phyloP scores from a whole-genome alignment of 2,113 vertebrate genomes.

The Suricata suricatta region DNA sequence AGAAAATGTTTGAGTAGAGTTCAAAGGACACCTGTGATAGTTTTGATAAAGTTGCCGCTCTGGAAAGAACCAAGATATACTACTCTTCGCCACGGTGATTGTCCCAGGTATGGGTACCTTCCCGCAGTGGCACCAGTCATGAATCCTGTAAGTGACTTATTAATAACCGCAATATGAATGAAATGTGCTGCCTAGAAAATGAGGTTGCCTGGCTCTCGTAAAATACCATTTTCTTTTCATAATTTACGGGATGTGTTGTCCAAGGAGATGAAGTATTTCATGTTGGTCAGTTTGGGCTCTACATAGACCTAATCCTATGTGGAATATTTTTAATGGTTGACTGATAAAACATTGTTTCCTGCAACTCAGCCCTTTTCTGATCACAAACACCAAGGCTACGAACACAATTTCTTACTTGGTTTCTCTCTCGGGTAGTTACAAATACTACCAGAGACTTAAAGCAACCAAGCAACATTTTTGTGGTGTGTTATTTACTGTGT shows the following conservation, averaged over 20 bases:
- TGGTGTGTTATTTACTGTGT: conserved; percentile 2
- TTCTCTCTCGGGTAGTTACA: conserved; percentile 45
- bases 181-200: conserved; percentile 80
- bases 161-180: conserved; percentile 74
- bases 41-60: conserved; percentile 77
- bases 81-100: conserved; percentile 55
- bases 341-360: conserved; percentile 69
- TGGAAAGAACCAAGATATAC: conserved; percentile 73
- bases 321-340: conserved; percentile 80
- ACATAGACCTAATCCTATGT: conserved; percentile 46
- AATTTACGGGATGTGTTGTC: conserved; percentile 77
- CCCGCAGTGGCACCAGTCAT: conserved; percentile 1
- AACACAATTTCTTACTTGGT: conserved; percentile 58
- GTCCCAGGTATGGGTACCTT: conserved; percentile 70
- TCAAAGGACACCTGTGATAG: conserved; percentile 76
- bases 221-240: conserved; percentile 79
- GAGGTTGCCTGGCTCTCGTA: conserved; percentile 77
- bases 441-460: conserved; percentile 4
- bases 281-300: conserved; percentile 61
- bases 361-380: conserved; percentile 64
- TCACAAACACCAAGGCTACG: conserved; percentile 75
- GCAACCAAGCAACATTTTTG: not conserved
- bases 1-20: conserved; percentile 58
- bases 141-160: conserved; percentile 77
- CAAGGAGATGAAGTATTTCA: conserved; percentile 76